phyloP scores from a whole-genome alignment of 2,113 vertebrate species.

The Mormyrus lacerda region DNA sequence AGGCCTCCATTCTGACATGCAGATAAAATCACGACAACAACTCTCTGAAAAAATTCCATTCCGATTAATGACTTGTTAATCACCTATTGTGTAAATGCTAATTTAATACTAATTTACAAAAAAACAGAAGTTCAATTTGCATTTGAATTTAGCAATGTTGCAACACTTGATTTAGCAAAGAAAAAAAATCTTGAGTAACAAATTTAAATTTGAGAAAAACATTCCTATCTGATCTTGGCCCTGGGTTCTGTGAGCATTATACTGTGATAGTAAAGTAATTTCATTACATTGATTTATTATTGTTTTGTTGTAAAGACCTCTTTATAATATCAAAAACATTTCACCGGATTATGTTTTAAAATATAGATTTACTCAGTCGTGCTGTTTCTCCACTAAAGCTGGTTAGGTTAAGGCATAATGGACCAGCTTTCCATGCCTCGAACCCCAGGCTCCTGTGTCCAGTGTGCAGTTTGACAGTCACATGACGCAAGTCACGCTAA shows the following conservation, averaged over 20 bases:
- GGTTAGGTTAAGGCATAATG: neutral
- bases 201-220: conserved; percentile 5
- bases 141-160: conserved; percentile 1
- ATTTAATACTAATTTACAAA: conserved; percentile 3
- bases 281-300: neutral
- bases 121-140: neutral
- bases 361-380: neutral
- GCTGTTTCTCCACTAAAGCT: neutral
- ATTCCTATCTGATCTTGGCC: neutral
- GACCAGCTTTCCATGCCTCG: neutral
- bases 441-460: neutral
- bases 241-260: neutral
- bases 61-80: neutral
- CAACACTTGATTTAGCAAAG: neutral
- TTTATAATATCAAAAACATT: neutral
- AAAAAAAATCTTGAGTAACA: conserved; percentile 1
- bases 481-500: neutral
- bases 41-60: conserved; percentile 6
- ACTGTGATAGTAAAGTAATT: neutral
- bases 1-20: neutral
- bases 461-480: neutral
- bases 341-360: neutral
- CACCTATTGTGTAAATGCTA: conserved; percentile 1
- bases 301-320: neutral
- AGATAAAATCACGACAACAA: neutral